Evolutionary conservation across 2,113 vertebrate genomes (phyloP).

Genomic region (Candoia aspera): DNA sequence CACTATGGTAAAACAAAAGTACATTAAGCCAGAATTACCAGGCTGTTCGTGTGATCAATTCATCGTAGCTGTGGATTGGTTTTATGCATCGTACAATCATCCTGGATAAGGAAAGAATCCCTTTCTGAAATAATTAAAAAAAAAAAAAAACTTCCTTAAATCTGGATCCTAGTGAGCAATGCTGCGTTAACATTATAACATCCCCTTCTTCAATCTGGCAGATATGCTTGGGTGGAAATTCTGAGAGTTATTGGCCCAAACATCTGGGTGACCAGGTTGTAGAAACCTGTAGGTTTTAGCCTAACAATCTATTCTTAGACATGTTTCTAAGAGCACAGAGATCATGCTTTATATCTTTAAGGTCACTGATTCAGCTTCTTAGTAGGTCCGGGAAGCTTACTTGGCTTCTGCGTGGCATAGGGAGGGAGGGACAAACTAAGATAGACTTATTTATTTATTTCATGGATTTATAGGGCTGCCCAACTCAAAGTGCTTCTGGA

Average conservation of each 20-base stretch:
- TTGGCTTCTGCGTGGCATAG: background rate
- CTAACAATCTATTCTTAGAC: background rate
- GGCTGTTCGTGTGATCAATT: background rate
- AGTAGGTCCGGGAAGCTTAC: background rate
- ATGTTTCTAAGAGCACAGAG: background rate
- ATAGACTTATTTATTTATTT: background rate
- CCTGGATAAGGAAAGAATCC: background rate
- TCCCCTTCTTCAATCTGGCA: too few relatives aligned
- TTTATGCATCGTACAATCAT: background rate
- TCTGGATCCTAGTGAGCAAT: background rate
- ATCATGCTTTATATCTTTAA: background rate
- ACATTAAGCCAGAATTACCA: background rate
- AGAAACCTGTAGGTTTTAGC: background rate
- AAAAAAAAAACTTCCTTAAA: background rate
- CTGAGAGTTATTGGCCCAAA: too few relatives aligned
- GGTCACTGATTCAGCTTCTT: background rate
- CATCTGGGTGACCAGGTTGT: background rate
- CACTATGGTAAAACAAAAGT: background rate
- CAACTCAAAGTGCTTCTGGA: background rate
- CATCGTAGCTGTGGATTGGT: background rate
- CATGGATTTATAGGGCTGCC: background rate
- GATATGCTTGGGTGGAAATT: too few relatives aligned
- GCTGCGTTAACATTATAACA: background rate
- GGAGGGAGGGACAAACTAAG: background rate
- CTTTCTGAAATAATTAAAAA: too few relatives aligned